Evolutionary conservation across 2,113 vertebrate species (phyloP), one percentile per base, ranked within the genome.

Genomic region (Geothlypis trichas): DNA sequence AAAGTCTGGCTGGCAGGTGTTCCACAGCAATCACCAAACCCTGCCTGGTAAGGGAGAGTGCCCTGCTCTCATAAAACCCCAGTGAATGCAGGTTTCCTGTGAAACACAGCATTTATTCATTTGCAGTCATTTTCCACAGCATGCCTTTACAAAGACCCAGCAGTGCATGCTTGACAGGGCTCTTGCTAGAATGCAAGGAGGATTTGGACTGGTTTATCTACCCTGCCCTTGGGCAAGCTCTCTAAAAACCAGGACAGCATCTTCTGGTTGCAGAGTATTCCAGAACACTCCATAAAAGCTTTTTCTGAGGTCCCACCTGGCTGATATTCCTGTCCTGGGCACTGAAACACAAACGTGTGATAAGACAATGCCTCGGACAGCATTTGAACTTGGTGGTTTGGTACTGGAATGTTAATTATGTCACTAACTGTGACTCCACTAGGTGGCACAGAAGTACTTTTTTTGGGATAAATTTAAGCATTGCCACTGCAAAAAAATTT

Each of bases 391-490:
- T 10, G 27, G 6, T 6, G 23, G 1, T 44, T 58, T n/a, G 28
- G 9, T 6, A 13, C 18, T 2, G 22, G 73, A 58, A 57, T 3
- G 9, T 9, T 18, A 20, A 54, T 42, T 39, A 2, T 78, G 78
- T 44, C 69, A 9, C 55, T 57, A 27, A 6, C 33, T 3, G 2
- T 21, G 39, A 6, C 0, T 44, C 96, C 97, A 94, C 96, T 96
- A 97, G 97, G 95, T 87, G 97, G 96, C 96, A 91, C 22, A 84
- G 39, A 77, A 92, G 93, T 14, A 68, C 96, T 14, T 62, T 22
- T 87, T 57, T 9, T 11, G 52, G 42, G 42, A 27, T 26, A 13
- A n/a, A 17, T 37, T 20, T 18, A 21, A 14, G 5, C 17, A 1
- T 16, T 18, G 4, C 15, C 6, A 0, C 11, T 4, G 15, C 9